phyloP scores from a whole-genome alignment of 2,113 vertebrate species.

The Scytalopus superciliaris region DNA sequence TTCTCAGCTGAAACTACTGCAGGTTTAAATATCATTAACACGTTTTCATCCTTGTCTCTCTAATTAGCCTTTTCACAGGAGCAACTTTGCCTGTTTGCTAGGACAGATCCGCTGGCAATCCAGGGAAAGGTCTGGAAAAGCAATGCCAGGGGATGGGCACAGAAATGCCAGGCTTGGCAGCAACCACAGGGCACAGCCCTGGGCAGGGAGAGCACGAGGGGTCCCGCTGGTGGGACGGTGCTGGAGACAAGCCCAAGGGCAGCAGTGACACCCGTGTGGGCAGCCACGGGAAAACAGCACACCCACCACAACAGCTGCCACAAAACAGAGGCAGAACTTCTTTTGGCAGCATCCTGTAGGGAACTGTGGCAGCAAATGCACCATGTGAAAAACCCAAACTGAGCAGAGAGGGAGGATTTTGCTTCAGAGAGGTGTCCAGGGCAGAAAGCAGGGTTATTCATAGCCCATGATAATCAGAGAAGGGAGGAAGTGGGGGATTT shows the following conservation, averaged over 20 bases:
- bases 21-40: constrained; percentile 4
- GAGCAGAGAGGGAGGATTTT: background rate
- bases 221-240: background rate
- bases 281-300: background rate
- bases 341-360: background rate
- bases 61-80: background rate
- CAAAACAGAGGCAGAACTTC: background rate
- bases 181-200: background rate
- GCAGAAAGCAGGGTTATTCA: background rate
- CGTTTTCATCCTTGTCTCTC: constrained; percentile 13
- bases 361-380: background rate
- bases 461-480: background rate
- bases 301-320: background rate
- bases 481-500: background rate
- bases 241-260: background rate
- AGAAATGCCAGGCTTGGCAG: background rate
- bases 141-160: background rate
- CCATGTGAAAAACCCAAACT: background rate
- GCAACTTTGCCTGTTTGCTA: background rate
- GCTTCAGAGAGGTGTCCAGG: background rate
- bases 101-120: background rate
- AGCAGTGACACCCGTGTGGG: rapidly evolving
- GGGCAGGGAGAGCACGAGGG: background rate
- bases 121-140: background rate
- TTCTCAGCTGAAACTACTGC: background rate